Conservation (phyloP, 2,888 invertebrate species). For the Morpho helenor region DNA sequence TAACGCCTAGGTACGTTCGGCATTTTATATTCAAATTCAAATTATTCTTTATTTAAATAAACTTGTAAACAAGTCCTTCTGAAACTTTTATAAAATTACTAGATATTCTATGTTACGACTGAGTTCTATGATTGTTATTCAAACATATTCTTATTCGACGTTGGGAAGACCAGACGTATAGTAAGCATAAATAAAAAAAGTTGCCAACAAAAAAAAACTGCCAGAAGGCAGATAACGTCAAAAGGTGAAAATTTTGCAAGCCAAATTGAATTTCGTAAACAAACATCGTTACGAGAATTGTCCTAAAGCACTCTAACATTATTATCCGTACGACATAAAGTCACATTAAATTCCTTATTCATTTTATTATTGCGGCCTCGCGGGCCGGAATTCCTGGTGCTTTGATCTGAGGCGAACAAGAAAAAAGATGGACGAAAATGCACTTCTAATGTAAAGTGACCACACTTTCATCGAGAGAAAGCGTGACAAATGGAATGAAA, state of each 20-base stretch:
- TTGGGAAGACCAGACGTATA: no score
- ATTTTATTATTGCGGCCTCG: conserved; percentile 70
- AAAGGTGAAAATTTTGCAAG: conserved; percentile 41
- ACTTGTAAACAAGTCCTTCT: no score
- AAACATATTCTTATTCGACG: no score
- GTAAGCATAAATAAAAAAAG: neutral
- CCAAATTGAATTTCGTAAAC: conserved; percentile 63
- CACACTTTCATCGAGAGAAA: no score
- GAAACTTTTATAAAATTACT: no score
- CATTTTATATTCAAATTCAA: no score
- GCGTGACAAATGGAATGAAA: no score
- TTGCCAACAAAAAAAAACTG: conserved; percentile 17
- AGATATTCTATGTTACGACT: no score
- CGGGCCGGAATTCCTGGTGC: conserved; percentile 66
- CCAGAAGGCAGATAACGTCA: conserved; percentile 25
- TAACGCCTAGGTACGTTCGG: no score
- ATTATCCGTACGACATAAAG: conserved; percentile 71
- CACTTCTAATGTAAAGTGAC: conserved; percentile 41
- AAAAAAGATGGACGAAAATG: conserved; percentile 72
- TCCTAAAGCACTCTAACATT: conserved; percentile 65
- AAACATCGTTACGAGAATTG: conserved; percentile 59
- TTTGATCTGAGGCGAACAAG: conserved; percentile 70
- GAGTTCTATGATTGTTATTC: no score
- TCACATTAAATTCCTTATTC: conserved; percentile 75
- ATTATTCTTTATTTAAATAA: no score